phyloP scores from a whole-genome alignment of 2,113 vertebrate species.

The Mesocricetus auratus region DNA sequence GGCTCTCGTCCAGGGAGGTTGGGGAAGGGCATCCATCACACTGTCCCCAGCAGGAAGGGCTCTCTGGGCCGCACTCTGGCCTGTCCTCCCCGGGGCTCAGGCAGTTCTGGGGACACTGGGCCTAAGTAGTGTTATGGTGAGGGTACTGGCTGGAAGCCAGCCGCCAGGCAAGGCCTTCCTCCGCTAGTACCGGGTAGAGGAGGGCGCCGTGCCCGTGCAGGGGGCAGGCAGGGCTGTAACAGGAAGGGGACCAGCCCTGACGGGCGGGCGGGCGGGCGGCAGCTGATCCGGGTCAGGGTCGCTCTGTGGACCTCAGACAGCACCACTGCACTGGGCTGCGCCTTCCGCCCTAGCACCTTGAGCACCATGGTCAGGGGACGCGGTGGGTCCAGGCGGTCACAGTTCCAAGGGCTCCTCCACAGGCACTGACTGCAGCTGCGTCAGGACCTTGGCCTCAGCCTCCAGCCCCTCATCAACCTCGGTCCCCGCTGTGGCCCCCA shows the following conservation, averaged over 20 bases:
- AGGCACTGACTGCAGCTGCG: conserved; percentile 93
- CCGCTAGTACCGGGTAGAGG: conserved; percentile 53
- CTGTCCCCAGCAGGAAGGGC: neutral
- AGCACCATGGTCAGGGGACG: conserved; percentile 74
- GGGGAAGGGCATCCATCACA: neutral
- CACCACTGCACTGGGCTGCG: neutral
- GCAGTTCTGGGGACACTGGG: conserved; percentile 21
- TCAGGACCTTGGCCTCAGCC: conserved; percentile 91
- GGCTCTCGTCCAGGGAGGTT: neutral
- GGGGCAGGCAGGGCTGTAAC: conserved; percentile 10
- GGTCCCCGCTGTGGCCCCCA: conserved; percentile 85
- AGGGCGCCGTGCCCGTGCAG: neutral
- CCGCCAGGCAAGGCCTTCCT: neutral
- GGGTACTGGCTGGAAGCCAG: neutral
- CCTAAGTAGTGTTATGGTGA: conserved; percentile 51
- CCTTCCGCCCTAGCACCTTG: neutral
- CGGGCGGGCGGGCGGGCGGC: no score
- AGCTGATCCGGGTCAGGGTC: no score
- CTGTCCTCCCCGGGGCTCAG: neutral
- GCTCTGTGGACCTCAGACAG: neutral
- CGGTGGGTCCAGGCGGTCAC: neutral
- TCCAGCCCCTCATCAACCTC: conserved; percentile 87
- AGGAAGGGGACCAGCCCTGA: no score
- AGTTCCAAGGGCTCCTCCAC: conserved; percentile 90
- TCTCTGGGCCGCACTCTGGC: neutral